Base-by-base conservation (phyloP, 2,888 invertebrate genomes). In the Baccha elongata region DNA sequence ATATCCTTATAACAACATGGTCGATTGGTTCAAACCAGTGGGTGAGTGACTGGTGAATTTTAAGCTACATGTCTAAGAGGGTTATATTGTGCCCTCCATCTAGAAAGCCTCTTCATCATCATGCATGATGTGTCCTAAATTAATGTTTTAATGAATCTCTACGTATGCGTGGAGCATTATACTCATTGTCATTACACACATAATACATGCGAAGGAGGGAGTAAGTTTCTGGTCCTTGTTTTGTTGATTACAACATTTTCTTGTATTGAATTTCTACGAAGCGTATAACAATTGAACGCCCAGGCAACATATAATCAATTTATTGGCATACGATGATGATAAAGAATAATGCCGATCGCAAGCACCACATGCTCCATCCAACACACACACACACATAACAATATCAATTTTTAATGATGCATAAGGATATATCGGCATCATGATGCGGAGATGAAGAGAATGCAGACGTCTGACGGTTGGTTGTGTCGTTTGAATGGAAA, bases 341-440 rank as follows among this genome's bases (percentile, higher is more conserved):
- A 72, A 62, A 62, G 48, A 40, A 32, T 35, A 44, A 60, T 73
- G 17, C 26, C 42, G 48, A 73, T 64, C 35, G 55, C 48, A 58
- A 40, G 35, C 42, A 23, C 29, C 53, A 37, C 62, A 76, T 40
- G 60, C 17, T 29, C 17, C 42, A 3, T 40, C 4, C 8, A 13
- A 23, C 35, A 23, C 11, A 52, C 50, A 29, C 3, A 15, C 29
- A n/a, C 37, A 50, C 29, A 58, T 50, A 52, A 64, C 65, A 64
- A 58, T 60, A 65, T 74, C 44, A 74, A 69, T 80, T 80, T 74
- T 65, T 71, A 75, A 80, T 75, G 69, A 80, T 65, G 58, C 52
- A 15, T 64, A 74, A 58, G 68, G 74, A 74, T 64, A 62, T 46
- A 42, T n/a, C 26, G 29, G 4, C 29, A 32, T 32, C 29, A 32